Percentiles rank a stretch among this genome's conserved stretches.
phyloP scores from a whole-genome alignment of 2,797 vertebrate genomes.

The Cacajao melanocephalus region DNA sequence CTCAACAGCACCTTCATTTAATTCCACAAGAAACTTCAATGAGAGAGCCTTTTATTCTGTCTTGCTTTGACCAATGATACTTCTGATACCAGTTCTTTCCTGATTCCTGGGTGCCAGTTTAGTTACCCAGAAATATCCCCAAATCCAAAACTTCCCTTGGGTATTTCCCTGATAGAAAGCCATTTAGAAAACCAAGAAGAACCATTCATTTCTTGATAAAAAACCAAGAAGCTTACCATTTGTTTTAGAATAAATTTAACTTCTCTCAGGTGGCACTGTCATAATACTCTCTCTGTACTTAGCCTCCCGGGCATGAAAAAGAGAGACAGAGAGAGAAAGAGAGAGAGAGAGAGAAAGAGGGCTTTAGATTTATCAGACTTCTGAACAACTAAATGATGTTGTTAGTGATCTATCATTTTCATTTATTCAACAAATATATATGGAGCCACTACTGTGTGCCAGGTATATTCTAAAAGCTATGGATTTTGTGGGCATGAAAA shows the following conservation, averaged over 20 bases:
- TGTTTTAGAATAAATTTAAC: conserved; percentile 17
- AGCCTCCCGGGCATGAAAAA: not conserved
- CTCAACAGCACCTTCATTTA: not conserved
- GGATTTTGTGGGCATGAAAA: not conserved
- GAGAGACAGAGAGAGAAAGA: not conserved
- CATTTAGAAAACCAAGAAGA: too few relatives aligned
- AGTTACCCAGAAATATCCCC: not conserved
- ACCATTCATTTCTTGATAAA: too few relatives aligned
- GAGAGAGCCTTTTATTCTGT: not conserved
- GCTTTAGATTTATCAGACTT: not conserved
- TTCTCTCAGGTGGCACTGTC: not conserved
- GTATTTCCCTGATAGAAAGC: not conserved
- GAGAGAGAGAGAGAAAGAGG: not conserved
- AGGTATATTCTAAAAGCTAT: not conserved
- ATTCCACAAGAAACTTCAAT: not conserved
- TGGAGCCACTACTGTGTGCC: not conserved
- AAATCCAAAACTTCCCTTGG: not conserved
- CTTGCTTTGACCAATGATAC: not conserved
- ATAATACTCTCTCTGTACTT: not conserved
- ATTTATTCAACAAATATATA: not conserved
- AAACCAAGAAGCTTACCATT: not conserved
- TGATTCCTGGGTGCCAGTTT: not conserved
- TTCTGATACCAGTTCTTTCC: not conserved
- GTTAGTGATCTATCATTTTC: not conserved
- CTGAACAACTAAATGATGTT: not conserved